Percentiles rank a stretch among this genome's conserved stretches.
Conservation (phyloP, 2,113 vertebrate species). For the Siniperca chuatsi region DNA sequence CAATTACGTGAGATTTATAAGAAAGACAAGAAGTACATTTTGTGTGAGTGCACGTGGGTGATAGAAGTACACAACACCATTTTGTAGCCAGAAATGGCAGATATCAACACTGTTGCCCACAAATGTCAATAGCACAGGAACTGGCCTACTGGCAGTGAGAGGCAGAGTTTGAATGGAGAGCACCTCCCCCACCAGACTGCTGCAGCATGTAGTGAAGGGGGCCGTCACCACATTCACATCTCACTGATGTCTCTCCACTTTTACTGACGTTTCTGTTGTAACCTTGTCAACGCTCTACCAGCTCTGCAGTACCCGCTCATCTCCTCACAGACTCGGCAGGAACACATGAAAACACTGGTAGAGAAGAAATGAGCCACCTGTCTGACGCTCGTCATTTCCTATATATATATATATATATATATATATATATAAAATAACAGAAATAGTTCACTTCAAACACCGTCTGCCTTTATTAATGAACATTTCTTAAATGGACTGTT, state of each 20-base stretch:
- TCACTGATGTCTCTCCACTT: conserved; percentile 6
- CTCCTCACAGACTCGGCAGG: neutral
- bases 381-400: neutral
- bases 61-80: neutral
- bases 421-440: too few relatives aligned
- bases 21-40: neutral
- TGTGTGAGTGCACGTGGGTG: neutral
- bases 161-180: conserved; percentile 66
- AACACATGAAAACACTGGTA: neutral
- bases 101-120: neutral
- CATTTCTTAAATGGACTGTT: rapidly evolving
- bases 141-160: conserved; percentile 12
- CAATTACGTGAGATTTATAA: neutral
- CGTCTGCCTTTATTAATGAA: neutral
- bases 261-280: neutral
- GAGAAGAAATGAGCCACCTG: neutral
- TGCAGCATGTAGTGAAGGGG: conserved; percentile 42
- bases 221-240: conserved; percentile 45
- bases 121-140: conserved; percentile 29
- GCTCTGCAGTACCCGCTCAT: neutral
- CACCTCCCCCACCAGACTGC: conserved; percentile 72
- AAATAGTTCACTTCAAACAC: neutral
- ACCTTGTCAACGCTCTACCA: neutral
- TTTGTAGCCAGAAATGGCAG: neutral
- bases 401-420: rapidly evolving